Conservation (phyloP, 2,113 vertebrate species). For the Bos indicus region DNA sequence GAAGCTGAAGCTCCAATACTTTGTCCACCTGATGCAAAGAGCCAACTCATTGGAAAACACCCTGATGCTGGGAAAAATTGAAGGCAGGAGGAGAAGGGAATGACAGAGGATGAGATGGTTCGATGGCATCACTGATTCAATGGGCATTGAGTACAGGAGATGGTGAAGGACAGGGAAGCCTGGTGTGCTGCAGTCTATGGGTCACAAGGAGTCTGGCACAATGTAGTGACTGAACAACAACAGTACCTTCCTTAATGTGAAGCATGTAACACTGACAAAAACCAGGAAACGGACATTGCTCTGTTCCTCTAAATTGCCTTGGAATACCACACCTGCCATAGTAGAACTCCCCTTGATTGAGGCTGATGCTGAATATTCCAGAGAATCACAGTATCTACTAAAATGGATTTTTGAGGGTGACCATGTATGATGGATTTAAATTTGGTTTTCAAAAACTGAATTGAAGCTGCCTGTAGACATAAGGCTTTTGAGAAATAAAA, state of each 20-base stretch:
- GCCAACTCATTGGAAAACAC: neutral
- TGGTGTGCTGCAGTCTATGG: neutral
- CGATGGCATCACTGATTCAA: neutral
- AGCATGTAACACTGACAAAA: neutral
- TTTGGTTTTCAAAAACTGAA: neutral
- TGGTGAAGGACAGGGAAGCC: neutral
- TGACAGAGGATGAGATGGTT: neutral
- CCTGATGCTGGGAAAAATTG: neutral
- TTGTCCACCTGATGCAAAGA: neutral
- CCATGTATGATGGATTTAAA: neutral
- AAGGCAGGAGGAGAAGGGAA: neutral
- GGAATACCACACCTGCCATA: neutral
- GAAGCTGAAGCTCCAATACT: neutral
- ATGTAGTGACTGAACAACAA: neutral
- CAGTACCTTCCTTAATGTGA: neutral
- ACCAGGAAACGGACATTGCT: neutral
- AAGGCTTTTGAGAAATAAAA: slow-evolving; percentile 11
- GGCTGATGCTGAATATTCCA: neutral
- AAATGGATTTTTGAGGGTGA: neutral
- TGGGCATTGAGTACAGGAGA: neutral
- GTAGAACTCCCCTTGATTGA: neutral
- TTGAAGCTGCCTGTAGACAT: neutral
- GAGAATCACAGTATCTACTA: neutral
- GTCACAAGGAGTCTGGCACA: neutral
- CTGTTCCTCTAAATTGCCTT: neutral